Percentiles rank a stretch among this genome's conserved stretches.
phyloP scores from a whole-genome alignment of 2,888 invertebrate genomes.

The Linnaemya tessellans region DNA sequence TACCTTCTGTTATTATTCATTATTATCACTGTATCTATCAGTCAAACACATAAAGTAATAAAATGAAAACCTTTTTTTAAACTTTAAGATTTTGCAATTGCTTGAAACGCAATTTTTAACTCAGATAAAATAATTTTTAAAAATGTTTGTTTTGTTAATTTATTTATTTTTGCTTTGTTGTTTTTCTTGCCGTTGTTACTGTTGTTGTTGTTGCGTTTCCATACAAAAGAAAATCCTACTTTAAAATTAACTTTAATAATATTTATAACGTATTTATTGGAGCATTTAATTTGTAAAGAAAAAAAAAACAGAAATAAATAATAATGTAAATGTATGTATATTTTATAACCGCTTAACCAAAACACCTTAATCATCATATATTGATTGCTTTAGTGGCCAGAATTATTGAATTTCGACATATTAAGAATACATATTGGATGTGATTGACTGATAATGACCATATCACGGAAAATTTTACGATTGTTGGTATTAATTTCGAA shows the following conservation, averaged over 20 bases:
- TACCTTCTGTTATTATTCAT: conserved; percentile 28
- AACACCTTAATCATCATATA: conserved; percentile 6
- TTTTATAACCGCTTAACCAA: conserved; percentile 17
- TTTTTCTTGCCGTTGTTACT: neutral
- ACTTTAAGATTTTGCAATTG: conserved; percentile 49
- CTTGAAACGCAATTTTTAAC: conserved; percentile 55
- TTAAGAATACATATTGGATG: neutral
- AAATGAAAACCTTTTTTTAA: conserved; percentile 13
- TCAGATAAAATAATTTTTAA: conserved; percentile 17
- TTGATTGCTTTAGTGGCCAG: neutral
- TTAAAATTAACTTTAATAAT: conserved; percentile 39
- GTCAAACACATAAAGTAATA: conserved; percentile 32
- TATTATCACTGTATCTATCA: conserved; percentile 33
- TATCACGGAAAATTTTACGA: neutral
- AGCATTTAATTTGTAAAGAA: conserved; percentile 50
- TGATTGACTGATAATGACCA: conserved; percentile 4
- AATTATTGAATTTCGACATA: conserved; percentile 16
- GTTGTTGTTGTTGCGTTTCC: conserved; percentile 30
- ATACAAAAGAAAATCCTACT: conserved; percentile 54
- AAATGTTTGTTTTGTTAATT: conserved; percentile 52
- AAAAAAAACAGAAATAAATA: neutral
- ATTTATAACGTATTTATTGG: conserved; percentile 56
- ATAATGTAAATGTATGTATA: conserved; percentile 8
- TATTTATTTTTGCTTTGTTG: conserved; percentile 24
- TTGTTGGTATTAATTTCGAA: neutral